These are phyloP conservation scores for Drosophila auraria DNA, from an alignment of 1,140 invertebrate genomes.

Conservation along the genomic window DNA sequence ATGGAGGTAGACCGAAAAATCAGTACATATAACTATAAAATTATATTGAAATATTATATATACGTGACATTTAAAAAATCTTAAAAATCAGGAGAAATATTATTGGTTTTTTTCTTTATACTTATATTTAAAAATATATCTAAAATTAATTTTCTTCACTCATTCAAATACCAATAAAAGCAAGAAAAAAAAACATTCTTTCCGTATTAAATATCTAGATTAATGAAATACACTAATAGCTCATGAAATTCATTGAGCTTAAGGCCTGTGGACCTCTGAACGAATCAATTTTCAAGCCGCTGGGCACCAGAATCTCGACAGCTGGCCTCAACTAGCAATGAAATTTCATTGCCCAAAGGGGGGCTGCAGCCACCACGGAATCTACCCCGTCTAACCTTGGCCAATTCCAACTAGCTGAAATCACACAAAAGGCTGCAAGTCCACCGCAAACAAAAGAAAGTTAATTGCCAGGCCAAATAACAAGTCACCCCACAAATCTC, in stretches of 20 bases:
- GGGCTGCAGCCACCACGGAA: background rate
- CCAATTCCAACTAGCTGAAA: slow-evolving; percentile 35
- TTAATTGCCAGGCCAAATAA: slow-evolving; percentile 67
- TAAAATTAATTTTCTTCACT: no score
- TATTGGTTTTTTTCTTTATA: no score
- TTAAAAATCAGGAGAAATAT: no score
- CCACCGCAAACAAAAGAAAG: slow-evolving; percentile 72
- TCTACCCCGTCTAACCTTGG: background rate
- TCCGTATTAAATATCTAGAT: background rate
- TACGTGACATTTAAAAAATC: no score
- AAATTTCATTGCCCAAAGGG: slow-evolving; percentile 55
- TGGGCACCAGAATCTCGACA: slow-evolving; percentile 55
- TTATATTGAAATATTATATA: no score
- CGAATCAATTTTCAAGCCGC: slow-evolving; percentile 19
- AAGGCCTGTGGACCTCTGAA: background rate
- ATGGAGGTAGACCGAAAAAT: no score
- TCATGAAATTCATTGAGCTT: slow-evolving; percentile 1
- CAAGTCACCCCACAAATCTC: slow-evolving; percentile 47
- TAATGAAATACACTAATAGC: background rate
- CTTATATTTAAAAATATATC: no score
- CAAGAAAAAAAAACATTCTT: background rate
- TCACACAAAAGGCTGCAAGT: slow-evolving; percentile 47
- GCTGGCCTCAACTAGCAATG: slow-evolving; percentile 61
- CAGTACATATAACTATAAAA: no score
- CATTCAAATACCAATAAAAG: background rate